Evolutionary conservation across 37 sponge, comb jelly and placozoan species (phyloP), one percentile per base, ranked within the genome.

Genomic region (Ianthella basta): DNA sequence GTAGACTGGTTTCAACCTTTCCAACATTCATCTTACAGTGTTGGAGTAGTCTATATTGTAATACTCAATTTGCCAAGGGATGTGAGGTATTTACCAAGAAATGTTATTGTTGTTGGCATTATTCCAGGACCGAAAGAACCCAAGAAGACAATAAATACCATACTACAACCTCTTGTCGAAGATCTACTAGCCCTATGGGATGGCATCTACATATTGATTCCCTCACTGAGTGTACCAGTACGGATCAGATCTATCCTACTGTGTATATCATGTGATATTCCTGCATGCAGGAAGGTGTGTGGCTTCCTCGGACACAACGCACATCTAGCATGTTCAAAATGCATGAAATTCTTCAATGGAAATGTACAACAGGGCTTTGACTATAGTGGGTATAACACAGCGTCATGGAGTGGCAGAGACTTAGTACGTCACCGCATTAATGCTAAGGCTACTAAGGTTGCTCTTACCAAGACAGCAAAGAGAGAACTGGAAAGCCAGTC

Each of bases 51-150:
- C 5, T 82, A 61, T 35, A n/a, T 82, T 15, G 61, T 38, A 4
- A 32, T 82, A 19, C 61, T 82, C 36, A 82, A 82, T 61, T 34
- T 82, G 2, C 91, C 91, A 1, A 19, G 87, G 50, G 0, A 56
- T 30, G 4, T 72, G 5, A 37, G 73, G 12, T 87, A 50, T 38
- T 83, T 57, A 70, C 27, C 44, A 38, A 85, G 87, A 14, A 86
- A 91, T 84, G 54, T 83, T 6, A 80, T 91, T 18, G 44, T 87
- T 60, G 74, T 66, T 23, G 69, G 80, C 4, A 69, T 75, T 1
- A 86, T 91, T 55, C 87, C 87, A 38, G 85, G 90, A 56, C 90
- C 90, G 29, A 59, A 82, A n/a, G 90, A 90, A 25, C 83, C 90
- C 21, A 82, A 57, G 10, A 5, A 2, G 15, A 67, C 56, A 60